Evolutionary conservation across 92 coral and sea anemone genomes (phyloP), one percentile per base, ranked within the genome.

Genomic region (Parazoanthus swiftii): DNA sequence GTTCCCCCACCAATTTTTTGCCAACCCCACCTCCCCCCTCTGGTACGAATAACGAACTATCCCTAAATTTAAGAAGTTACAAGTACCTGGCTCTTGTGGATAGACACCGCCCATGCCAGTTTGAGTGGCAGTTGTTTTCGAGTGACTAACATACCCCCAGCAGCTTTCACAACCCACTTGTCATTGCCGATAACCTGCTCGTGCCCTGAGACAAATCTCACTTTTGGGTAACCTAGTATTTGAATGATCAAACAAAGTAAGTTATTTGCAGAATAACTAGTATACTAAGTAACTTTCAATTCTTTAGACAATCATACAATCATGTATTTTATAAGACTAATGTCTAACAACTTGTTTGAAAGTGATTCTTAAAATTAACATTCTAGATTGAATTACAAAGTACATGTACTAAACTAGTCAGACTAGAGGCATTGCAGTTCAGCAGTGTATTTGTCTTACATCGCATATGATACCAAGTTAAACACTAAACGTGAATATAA

Each of bases 51-150:
- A 2, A 39, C 4, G 42, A 39, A 39, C 42, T 2, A 4, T 39
- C 42, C 42, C 42, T 54, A 54, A 54, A 1, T 11, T 54, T 11
- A 54, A 54, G 59, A 54, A 54, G 59, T 54, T 54, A 13, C 70
- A 63, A 42, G 15, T 89, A 97, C 99, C 97, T 97, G 99, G 89
- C 99, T 97, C 90, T 97, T 97, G 88, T 97, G 99, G 43, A 97
- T 95, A 74, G 99, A 97, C 66, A 97, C 98, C 8, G 99, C 99
- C 99, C 99, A 97, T 38, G 99, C 99, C 58, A 97, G 92, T 90
- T 95, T 94, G 73, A 97, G 92, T 72, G 99, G 99, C 54, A 97
- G 93, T 54, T 97, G 99, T 76, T 90, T 83, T 8, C 99, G 88
- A 16, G 98, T 95, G 44, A 95, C 92, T 90, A 91, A 89, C 48